These are phyloP conservation scores for Oligia latruncula DNA, from an alignment of 2,888 invertebrate genomes.

Conservation along the genomic window DNA sequence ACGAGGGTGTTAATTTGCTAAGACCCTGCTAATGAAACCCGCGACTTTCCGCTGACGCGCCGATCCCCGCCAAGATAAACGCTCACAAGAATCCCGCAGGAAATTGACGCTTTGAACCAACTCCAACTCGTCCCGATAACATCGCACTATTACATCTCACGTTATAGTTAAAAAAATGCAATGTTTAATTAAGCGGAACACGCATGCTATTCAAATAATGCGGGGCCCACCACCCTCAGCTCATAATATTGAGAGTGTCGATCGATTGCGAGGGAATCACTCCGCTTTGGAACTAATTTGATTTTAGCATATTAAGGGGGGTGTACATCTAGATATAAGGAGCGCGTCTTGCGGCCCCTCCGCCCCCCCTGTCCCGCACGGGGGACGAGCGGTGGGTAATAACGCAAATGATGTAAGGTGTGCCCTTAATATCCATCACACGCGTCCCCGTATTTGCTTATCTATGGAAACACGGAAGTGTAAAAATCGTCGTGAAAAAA, in stretches of 20 bases:
- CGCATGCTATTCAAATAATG: constrained; percentile 78
- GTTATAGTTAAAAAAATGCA: constrained; percentile 66
- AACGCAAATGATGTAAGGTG: constrained; percentile 90
- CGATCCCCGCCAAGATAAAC: constrained; percentile 84
- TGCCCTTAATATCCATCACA: constrained; percentile 90
- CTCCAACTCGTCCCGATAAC: constrained; percentile 76
- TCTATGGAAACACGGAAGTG: constrained; percentile 90
- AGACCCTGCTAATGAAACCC: constrained; percentile 87
- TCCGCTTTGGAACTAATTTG: constrained; percentile 89
- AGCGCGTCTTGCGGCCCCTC: constrained; percentile 84
- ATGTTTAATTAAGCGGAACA: constrained; percentile 75
- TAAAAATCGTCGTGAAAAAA: constrained; percentile 88
- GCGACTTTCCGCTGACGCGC: constrained; percentile 84
- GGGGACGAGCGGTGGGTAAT: constrained; percentile 78
- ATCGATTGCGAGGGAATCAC: constrained; percentile 88
- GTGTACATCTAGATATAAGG: constrained; percentile 88
- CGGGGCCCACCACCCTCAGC: constrained; percentile 74
- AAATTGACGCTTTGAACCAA: constrained; percentile 86
- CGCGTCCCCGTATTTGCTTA: constrained; percentile 90
- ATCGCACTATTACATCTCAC: constrained; percentile 71
- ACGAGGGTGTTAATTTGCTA: constrained; percentile 88
- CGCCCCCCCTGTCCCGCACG: constrained; percentile 66
- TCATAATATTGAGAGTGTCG: constrained; percentile 82
- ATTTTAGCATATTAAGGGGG: constrained; percentile 90
- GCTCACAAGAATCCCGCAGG: constrained; percentile 85